A percentile compares a stretch with the other conserved stretches of the same genome.
phyloP scores from a whole-genome alignment of 2,888 invertebrate genomes.

The Deroplatys truncata region DNA sequence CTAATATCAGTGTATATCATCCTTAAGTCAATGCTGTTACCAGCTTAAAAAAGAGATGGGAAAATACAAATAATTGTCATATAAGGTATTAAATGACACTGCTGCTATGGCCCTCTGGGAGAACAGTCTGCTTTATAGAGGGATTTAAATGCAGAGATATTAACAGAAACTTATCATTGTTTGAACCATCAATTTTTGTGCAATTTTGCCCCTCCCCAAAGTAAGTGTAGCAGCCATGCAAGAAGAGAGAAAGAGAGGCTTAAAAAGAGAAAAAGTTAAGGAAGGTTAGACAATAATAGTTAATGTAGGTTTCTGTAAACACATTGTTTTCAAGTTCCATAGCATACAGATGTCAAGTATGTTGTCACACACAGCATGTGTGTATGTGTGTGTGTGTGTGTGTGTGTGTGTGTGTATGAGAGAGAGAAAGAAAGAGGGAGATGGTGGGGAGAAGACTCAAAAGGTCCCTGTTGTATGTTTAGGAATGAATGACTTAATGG shows the following conservation, averaged over 20 bases:
- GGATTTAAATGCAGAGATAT: constrained; percentile 2
- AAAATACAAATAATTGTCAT: background rate
- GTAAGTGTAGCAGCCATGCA: background rate
- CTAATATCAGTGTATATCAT: background rate
- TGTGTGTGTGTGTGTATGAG: background rate
- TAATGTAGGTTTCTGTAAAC: constrained; percentile 5
- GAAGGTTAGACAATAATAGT: constrained; percentile 23
- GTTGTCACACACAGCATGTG: background rate
- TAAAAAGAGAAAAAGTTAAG: background rate
- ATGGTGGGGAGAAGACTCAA: background rate
- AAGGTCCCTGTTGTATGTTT: background rate
- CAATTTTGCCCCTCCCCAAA: background rate
- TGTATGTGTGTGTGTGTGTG: background rate
- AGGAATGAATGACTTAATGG: background rate
- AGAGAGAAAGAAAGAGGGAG: background rate
- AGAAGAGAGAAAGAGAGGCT: background rate
- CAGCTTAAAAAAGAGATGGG: background rate
- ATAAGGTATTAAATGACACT: background rate
- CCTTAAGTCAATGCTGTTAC: background rate
- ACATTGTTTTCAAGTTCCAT: background rate
- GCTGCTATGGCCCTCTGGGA: background rate
- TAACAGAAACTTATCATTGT: background rate
- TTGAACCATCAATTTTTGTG: background rate
- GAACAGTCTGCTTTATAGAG: background rate
- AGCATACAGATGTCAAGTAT: background rate